Evolutionary conservation across 2,888 invertebrate genomes (phyloP).

Genomic region (Tricholauxania praeusta): DNA sequence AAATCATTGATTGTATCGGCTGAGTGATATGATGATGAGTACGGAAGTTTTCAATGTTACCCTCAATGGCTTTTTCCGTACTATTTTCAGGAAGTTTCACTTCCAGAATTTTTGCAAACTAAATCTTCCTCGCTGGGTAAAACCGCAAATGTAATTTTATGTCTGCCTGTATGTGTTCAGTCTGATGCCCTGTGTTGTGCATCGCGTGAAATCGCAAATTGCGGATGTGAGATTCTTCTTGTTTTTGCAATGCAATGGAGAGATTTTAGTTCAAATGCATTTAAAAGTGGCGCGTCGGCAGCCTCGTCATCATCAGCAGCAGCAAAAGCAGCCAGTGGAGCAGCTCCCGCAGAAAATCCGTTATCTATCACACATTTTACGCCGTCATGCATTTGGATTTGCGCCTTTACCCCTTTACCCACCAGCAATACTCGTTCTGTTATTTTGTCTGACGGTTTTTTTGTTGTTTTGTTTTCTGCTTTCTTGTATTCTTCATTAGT

Average conservation of each 20-base stretch:
- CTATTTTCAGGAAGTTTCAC: neutral
- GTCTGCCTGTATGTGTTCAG: conserved; percentile 18
- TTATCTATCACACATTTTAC: conserved; percentile 28
- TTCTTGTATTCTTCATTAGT: neutral
- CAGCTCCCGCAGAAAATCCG: conserved; percentile 31
- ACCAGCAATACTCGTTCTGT: too few species aligned
- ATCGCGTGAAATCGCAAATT: conserved; percentile 25
- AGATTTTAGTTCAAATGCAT: conserved; percentile 2
- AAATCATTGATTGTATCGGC: too few species aligned
- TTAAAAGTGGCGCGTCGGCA: conserved; percentile 3
- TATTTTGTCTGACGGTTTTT: neutral
- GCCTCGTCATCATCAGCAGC: conserved; percentile 4
- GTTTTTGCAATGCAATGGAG: neutral
- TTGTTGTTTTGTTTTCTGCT: neutral
- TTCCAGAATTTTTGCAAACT: neutral
- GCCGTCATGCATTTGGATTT: neutral
- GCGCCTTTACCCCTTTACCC: neutral
- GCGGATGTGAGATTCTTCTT: conserved; percentile 25
- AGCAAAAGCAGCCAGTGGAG: neutral
- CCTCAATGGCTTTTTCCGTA: too few species aligned
- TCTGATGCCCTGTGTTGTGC: neutral
- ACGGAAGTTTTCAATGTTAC: too few species aligned
- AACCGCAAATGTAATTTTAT: neutral
- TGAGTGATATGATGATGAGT: too few species aligned
- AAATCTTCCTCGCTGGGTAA: neutral